phyloP scores from a whole-genome alignment of 1,140 invertebrate genomes.

The Pectinophora gossypiella region DNA sequence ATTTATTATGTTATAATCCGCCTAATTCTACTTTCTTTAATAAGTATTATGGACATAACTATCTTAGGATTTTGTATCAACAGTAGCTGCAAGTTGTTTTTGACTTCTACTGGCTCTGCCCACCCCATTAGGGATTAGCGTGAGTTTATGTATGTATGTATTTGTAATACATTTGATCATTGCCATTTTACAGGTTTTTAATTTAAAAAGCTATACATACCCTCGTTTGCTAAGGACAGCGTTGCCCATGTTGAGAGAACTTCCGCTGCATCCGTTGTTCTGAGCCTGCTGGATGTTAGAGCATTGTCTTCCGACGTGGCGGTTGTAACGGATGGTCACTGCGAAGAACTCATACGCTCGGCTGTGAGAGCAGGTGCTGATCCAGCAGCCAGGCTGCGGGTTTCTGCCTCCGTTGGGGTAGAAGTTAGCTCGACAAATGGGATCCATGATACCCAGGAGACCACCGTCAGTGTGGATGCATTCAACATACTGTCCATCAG shows the following conservation, averaged over 20 bases:
- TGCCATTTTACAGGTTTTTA: too few species aligned
- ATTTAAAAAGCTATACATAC: slow-evolving; percentile 34
- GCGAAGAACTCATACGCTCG: slow-evolving; percentile 75
- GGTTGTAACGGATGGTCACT: slow-evolving; percentile 67
- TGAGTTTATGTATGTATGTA: too few species aligned
- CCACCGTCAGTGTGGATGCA: slow-evolving; percentile 78
- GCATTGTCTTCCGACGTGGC: slow-evolving; percentile 62
- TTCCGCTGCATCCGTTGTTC: slow-evolving; percentile 33
- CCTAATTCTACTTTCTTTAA: too few species aligned
- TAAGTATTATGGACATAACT: too few species aligned
- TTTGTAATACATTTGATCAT: too few species aligned
- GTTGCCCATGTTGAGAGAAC: slow-evolving; percentile 52
- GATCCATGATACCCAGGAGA: slow-evolving; percentile 47
- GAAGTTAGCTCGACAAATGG: slow-evolving; percentile 73
- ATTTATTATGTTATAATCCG: too few species aligned
- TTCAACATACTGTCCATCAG: slow-evolving; percentile 77
- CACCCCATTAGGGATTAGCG: too few species aligned
- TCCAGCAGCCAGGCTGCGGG: slow-evolving; percentile 79
- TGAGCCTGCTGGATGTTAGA: slow-evolving; percentile 30
- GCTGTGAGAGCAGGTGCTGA: slow-evolving; percentile 68
- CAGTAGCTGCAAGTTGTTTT: too few species aligned
- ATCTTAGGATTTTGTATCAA: too few species aligned
- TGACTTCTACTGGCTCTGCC: too few species aligned
- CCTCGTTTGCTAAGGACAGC: slow-evolving; percentile 35
- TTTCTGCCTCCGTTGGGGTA: slow-evolving; percentile 76